Evolutionary conservation across 1,140 invertebrate genomes (phyloP), one percentile per base, ranked within the genome.

Genomic region (Drosophila kurseongensis): DNA sequence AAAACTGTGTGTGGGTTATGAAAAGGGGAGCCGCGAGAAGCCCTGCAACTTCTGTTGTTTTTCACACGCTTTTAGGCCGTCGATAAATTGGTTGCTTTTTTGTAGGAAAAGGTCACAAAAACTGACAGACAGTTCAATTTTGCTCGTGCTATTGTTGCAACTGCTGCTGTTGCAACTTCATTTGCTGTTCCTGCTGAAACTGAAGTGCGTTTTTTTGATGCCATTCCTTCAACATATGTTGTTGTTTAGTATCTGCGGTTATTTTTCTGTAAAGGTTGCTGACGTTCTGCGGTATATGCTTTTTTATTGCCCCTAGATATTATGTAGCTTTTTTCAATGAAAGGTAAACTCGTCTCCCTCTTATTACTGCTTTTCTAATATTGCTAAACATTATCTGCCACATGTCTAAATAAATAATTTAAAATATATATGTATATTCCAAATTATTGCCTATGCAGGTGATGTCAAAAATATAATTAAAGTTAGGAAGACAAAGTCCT

Each of bases 121-220:
- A 56, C 55, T n/a, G 71, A 67, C 51, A 75, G 85, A 89, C 84
- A 90, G 80, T 84, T 89, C 85, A 89, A 89, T 89, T 89, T 89
- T 45, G 75, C 59, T 41, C 57, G 52, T 54, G 63, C 51, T 48
- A 41, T 36, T 54, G 41, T 51, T 51, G 27, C 48, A 51, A 51
- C 32, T 61, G 55, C 55, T 38, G 40, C 51, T 36, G 16, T 29
- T 58, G 35, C 42, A n/a, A 57, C 42, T 8, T 32, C 36, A 12
- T 41, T 41, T 41, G 23, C 10, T 12, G 23, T 10, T 35, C 3
- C 27, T 16, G 35, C n/a, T 44, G 57, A 9, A 41, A 23, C 23
- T 16, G 45, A 16, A n/a, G 32, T 66, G 36, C 29, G 42, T 14
- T 38, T 65, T 67, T 48, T 13, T 36, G 50, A n/a, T 41, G 36